Conservation (phyloP, 1,140 invertebrate species). For the Onthophagus taurus region DNA sequence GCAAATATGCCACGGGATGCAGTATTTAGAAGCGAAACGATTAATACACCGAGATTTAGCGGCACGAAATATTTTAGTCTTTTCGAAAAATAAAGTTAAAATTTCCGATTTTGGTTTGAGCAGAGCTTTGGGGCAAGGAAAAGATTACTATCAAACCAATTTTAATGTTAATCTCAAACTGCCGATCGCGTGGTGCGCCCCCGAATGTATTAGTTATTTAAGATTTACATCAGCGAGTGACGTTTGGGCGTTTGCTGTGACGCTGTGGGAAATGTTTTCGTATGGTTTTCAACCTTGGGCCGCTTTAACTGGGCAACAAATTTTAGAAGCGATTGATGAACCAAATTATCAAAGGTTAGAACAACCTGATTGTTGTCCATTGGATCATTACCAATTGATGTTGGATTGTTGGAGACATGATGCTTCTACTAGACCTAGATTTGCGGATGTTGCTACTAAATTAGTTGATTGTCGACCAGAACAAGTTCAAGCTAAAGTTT, state of each 20-base stretch:
- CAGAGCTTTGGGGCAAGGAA: slow-evolving; percentile 89
- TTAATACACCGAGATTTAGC: slow-evolving; percentile 93
- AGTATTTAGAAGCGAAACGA: slow-evolving; percentile 86
- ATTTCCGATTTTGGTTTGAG: slow-evolving; percentile 97
- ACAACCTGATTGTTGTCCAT: slow-evolving; percentile 89
- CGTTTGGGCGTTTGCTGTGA: slow-evolving; percentile 96
- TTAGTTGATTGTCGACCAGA: slow-evolving; percentile 85
- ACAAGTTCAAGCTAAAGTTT: slow-evolving; percentile 55
- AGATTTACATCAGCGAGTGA: slow-evolving; percentile 94
- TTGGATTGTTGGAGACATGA: slow-evolving; percentile 93
- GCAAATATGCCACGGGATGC: slow-evolving; percentile 95
- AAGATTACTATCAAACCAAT: slow-evolving; percentile 98
- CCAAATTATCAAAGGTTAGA: slow-evolving; percentile 85
- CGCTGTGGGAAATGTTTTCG: slow-evolving; percentile 99
- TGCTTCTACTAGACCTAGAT: slow-evolving; percentile 78
- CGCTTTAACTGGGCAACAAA: slow-evolving; percentile 89
- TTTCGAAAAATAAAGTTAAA: slow-evolving; percentile 93
- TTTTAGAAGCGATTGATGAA: slow-evolving; percentile 90
- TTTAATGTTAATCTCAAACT: slow-evolving; percentile 96
- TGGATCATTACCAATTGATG: slow-evolving; percentile 90
- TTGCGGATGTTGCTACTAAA: slow-evolving; percentile 70
- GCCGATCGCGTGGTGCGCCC: slow-evolving; percentile 98
- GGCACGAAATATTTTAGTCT: slow-evolving; percentile 91
- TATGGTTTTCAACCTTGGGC: slow-evolving; percentile 98
- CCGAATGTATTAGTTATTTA: slow-evolving; percentile 94